Percentiles rank a stretch among this genome's conserved stretches.
Conservation (phyloP, 2,888 invertebrate species). For the Helleia helle region DNA sequence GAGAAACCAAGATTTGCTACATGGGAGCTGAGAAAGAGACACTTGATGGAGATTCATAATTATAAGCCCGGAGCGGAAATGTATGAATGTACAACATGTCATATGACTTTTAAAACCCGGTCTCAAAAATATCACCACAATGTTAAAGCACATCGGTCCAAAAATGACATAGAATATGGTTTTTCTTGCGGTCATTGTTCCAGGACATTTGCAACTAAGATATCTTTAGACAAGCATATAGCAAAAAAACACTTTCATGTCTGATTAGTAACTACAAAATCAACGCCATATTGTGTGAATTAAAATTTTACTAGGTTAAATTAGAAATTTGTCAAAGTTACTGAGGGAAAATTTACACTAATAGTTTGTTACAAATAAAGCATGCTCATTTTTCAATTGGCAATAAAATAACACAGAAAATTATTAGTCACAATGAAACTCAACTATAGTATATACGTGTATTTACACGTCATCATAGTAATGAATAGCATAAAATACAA, state of each 20-base stretch:
- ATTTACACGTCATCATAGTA: too few species aligned
- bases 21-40: conserved; percentile 56
- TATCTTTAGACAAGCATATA: conserved; percentile 70
- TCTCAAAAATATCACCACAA: conserved; percentile 65
- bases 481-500: too few species aligned
- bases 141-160: conserved; percentile 56
- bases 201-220: conserved; percentile 63
- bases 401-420: too few species aligned
- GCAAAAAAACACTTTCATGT: conserved; percentile 59
- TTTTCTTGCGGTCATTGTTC: conserved; percentile 66
- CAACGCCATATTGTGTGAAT: too few species aligned
- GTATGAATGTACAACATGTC: conserved; percentile 63
- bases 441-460: too few species aligned
- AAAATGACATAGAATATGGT: conserved; percentile 57
- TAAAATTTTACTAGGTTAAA: neutral
- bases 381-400: too few species aligned
- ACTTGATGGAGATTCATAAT: conserved; percentile 61
- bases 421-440: too few species aligned
- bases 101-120: conserved; percentile 60
- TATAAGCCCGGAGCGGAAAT: conserved; percentile 58
- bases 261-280: too few species aligned
- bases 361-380: too few species aligned
- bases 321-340: too few species aligned
- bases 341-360: too few species aligned
- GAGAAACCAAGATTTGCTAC: conserved; percentile 61